Evolutionary conservation across 2,797 vertebrate genomes (phyloP).

Genomic region (Tympanoctomys barrerae): DNA sequence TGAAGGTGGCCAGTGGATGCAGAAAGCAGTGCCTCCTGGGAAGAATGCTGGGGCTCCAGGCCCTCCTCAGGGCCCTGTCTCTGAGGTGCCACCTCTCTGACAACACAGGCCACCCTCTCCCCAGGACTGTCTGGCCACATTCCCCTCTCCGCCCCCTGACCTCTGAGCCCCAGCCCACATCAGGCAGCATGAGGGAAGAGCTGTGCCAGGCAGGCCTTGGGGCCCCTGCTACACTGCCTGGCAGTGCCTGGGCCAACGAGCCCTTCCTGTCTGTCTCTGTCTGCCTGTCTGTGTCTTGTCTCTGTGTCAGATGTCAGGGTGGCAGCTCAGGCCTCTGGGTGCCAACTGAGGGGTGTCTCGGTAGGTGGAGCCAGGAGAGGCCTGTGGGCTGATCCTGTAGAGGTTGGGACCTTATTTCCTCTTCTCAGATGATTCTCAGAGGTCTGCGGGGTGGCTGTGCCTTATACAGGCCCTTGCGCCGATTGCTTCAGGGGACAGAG

Average conservation of each 20-base stretch:
- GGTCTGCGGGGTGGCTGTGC: not conserved
- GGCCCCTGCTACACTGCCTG: not conserved
- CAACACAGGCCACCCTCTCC: not conserved
- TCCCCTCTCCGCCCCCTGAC: not conserved
- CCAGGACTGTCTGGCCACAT: not conserved
- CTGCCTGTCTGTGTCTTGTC: slow-evolving; percentile 81
- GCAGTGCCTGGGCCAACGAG: not conserved
- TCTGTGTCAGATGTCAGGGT: slow-evolving; percentile 69
- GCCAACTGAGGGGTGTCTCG: not conserved
- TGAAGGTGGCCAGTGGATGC: not conserved
- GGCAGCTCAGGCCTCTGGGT: slow-evolving; percentile 48
- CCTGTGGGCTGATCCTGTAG: not conserved
- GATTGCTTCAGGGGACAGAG: not conserved
- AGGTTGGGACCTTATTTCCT: not conserved
- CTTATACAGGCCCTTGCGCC: not conserved
- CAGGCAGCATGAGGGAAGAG: not conserved
- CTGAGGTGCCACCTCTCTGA: not conserved
- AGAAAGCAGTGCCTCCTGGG: not conserved
- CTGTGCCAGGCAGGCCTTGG: not conserved
- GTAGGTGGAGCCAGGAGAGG: not conserved
- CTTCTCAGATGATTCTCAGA: slow-evolving; percentile 43
- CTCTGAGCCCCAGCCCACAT: not conserved
- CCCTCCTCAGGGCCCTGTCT: not conserved
- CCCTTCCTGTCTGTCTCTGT: slow-evolving; percentile 78
- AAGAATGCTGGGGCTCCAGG: not conserved